Evolutionary conservation across 1,140 invertebrate genomes (phyloP).

Genomic region (Brachionus koreanus): DNA sequence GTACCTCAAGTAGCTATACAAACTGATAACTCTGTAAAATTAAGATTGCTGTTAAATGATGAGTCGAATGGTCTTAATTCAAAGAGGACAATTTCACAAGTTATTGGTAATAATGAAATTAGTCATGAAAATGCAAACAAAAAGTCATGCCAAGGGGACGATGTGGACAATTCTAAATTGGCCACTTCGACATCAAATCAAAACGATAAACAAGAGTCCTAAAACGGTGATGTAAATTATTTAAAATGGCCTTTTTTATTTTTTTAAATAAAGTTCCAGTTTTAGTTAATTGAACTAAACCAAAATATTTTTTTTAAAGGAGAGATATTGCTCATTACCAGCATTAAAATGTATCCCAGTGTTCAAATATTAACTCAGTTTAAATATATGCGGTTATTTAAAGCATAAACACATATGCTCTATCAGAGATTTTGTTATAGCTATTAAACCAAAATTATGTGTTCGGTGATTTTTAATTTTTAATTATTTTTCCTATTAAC

Average conservation of each 20-base stretch:
- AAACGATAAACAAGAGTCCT: not conserved
- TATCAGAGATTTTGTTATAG: not conserved
- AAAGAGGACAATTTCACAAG: constrained; percentile 13
- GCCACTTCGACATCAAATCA: not conserved
- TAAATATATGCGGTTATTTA: not conserved
- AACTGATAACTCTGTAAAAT: constrained; percentile 12
- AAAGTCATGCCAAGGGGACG: not conserved
- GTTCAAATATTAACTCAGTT: not conserved
- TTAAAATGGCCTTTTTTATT: constrained; percentile 4
- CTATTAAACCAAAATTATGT: constrained; percentile 14
- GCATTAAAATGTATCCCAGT: not conserved
- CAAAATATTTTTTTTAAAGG: not conserved
- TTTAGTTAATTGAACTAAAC: constrained; percentile 24
- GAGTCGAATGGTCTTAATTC: not conserved
- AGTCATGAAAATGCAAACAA: not conserved
- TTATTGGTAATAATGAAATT: not conserved
- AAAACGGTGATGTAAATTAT: constrained; percentile 18
- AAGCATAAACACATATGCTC: not conserved
- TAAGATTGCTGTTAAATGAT: constrained; percentile 32
- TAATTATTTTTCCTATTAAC: not conserved
- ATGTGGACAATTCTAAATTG: constrained; percentile 18
- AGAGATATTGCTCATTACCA: constrained; percentile 3
- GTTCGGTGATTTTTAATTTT: constrained; percentile 15
- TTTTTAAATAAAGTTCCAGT: constrained; percentile 18
- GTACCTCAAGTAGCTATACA: not conserved